phyloP scores from a whole-genome alignment of 2,888 invertebrate species.

The Aporophyla nigra region DNA sequence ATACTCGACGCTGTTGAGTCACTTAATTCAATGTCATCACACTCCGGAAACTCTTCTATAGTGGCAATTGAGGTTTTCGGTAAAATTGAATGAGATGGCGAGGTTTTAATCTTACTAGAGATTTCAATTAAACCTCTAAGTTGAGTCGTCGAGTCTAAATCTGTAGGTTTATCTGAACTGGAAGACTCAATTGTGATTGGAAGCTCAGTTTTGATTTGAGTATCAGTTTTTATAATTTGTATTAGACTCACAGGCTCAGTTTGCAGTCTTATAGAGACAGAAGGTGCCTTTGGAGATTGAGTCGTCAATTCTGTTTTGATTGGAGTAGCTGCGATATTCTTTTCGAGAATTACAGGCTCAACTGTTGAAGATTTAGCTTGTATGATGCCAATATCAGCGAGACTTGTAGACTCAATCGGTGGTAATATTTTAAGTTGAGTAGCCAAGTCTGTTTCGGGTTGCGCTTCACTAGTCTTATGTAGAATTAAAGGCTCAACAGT shows the following conservation, averaged over 20 bases:
- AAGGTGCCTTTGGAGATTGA: slow-evolving; percentile 5
- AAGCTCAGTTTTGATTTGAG: slow-evolving; percentile 41
- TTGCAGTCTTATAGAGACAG: slow-evolving; percentile 3
- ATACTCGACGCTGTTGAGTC: slow-evolving; percentile 35
- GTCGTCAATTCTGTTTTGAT: slow-evolving; percentile 2
- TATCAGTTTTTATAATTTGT: slow-evolving; percentile 34
- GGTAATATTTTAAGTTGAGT: slow-evolving; percentile 1
- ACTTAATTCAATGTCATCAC: slow-evolving; percentile 40
- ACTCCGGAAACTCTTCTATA: slow-evolving; percentile 54
- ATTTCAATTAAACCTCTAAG: slow-evolving; percentile 46
- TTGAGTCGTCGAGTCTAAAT: slow-evolving; percentile 33
- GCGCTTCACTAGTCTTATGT: not conserved
- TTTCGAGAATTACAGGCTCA: slow-evolving; percentile 14
- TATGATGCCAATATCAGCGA: slow-evolving; percentile 48
- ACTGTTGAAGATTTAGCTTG: not conserved
- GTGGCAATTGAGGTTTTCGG: slow-evolving; percentile 42
- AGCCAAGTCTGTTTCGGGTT: not conserved
- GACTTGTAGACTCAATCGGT: slow-evolving; percentile 28
- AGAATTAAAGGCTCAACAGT: slow-evolving; percentile 15
- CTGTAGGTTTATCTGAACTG: not conserved
- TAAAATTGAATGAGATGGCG: slow-evolving; percentile 45
- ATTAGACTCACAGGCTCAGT: slow-evolving; percentile 37
- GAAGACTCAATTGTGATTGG: slow-evolving; percentile 48
- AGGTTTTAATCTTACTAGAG: slow-evolving; percentile 48
- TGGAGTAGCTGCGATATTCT: not conserved